Percentiles rank a stretch among this genome's conserved stretches.
Conservation (phyloP, 2,888 invertebrate genomes). For the Spodoptera picta region DNA sequence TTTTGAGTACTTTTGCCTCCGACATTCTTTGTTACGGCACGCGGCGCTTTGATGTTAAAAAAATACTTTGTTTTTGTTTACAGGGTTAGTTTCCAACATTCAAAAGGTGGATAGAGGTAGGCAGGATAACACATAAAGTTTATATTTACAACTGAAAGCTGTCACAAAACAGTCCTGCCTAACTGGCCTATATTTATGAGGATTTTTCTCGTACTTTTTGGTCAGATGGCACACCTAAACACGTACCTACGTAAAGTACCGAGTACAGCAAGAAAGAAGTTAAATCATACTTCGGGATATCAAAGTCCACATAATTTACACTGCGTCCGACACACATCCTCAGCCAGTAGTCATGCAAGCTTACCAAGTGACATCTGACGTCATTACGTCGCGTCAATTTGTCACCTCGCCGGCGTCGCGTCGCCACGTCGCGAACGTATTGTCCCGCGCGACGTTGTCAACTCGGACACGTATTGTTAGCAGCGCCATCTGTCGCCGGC, state of each 20-base stretch:
- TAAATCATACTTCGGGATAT: no score
- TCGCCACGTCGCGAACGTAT: conserved; percentile 15
- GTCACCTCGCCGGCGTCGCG: conserved; percentile 25
- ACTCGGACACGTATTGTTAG: conserved; percentile 40
- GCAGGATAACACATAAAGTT: no score
- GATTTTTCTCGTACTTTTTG: no score
- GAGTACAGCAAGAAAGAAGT: no score
- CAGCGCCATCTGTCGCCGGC: conserved; percentile 31
- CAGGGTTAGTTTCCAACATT: background rate
- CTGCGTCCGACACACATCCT: no score
- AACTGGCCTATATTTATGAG: no score
- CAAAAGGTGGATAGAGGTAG: background rate
- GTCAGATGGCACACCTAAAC: no score
- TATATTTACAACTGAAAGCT: no score
- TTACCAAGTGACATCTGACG: conserved; percentile 8
- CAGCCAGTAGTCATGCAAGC: no score
- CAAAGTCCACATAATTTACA: no score
- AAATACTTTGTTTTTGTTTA: conserved; percentile 7
- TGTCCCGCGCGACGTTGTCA: conserved; percentile 29
- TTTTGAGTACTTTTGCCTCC: conserved; percentile 10
- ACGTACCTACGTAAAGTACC: no score
- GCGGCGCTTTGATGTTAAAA: conserved; percentile 22
- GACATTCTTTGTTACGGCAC: conserved; percentile 29
- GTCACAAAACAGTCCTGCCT: no score
- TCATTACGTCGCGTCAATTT: conserved; percentile 42